Percentiles rank a stretch among this genome's conserved stretches.
Conservation (phyloP, 2,113 vertebrate species). For the Corythornis vintsioides region DNA sequence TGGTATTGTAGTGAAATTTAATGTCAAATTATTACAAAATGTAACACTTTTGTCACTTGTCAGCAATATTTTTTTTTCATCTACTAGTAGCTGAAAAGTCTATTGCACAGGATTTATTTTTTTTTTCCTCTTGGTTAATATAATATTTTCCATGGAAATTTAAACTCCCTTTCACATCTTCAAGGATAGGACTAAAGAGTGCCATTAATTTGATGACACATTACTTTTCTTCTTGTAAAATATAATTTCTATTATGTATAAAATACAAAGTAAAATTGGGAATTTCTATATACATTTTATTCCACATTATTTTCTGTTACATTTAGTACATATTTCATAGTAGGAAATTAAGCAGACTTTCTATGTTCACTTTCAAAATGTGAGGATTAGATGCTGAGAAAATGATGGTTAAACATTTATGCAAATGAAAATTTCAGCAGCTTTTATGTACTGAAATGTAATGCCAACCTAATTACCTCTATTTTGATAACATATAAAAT, state of each 20-base stretch:
- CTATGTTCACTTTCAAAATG: neutral
- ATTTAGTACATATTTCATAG: neutral
- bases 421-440: neutral
- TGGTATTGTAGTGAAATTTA: neutral
- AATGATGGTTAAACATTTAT: neutral
- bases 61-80: neutral
- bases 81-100: neutral
- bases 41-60: neutral
- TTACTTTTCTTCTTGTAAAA: neutral
- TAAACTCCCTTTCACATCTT: neutral
- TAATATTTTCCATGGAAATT: neutral
- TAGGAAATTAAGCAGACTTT: neutral
- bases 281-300: neutral
- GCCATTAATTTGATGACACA: neutral
- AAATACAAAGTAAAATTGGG: neutral
- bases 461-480: neutral
- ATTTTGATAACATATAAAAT: neutral
- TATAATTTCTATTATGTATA: neutral
- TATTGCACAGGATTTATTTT: neutral
- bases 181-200: neutral
- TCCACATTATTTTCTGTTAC: neutral
- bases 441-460: neutral
- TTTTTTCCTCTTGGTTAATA: neutral
- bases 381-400: neutral
- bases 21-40: neutral